These are phyloP conservation scores for Scaptomyza cyrtandrae DNA, from an alignment of 2,888 invertebrate genomes.

Conservation along the genomic window DNA sequence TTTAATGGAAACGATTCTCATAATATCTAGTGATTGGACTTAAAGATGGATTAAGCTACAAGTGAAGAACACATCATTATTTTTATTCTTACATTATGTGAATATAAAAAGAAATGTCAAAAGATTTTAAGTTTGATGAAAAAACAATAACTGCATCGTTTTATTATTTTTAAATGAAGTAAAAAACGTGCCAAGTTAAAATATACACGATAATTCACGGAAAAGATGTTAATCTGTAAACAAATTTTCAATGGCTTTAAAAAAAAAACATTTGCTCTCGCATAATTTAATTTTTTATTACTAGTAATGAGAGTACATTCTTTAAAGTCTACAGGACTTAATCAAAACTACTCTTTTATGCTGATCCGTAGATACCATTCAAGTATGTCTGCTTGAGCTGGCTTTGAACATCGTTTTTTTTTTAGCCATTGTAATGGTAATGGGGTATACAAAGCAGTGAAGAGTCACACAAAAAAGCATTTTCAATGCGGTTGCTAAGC, in stretches of 20 bases:
- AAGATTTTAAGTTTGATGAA: too few species aligned
- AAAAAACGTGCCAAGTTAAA: too few species aligned
- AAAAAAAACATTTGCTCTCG: background rate
- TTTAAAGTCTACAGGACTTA: background rate
- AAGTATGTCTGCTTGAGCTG: background rate
- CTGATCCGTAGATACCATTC: slow-evolving; percentile 1
- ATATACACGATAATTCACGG: too few species aligned
- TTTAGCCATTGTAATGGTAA: background rate
- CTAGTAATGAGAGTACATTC: background rate
- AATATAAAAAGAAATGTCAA: too few species aligned
- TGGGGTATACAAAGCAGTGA: slow-evolving; percentile 22
- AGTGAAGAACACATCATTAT: too few species aligned
- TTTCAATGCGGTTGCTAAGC: slow-evolving; percentile 37
- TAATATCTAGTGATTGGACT: too few species aligned
- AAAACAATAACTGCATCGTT: too few species aligned
- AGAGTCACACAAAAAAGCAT: slow-evolving; percentile 6
- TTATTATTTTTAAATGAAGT: too few species aligned
- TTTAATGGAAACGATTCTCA: too few species aligned
- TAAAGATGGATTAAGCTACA: too few species aligned
- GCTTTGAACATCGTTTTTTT: background rate
- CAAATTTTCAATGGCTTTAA: background rate
- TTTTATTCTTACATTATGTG: too few species aligned
- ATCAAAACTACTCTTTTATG: background rate
- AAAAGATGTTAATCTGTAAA: background rate
- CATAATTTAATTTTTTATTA: background rate